These are phyloP conservation scores for Lycaena phlaeas DNA, from an alignment of 2,888 invertebrate species.

Conservation along the genomic window DNA sequence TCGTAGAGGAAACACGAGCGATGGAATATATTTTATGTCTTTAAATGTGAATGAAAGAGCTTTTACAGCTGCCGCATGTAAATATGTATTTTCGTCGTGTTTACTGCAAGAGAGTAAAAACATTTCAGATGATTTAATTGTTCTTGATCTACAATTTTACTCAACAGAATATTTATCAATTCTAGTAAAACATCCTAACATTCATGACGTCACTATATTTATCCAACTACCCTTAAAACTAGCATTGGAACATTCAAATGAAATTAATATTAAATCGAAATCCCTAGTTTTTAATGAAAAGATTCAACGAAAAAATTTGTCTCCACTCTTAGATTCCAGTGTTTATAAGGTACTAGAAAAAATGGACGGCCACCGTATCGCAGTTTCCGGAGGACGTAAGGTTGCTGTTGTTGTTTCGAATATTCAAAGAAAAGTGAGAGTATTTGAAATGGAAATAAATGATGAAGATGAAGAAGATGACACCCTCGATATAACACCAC, in stretches of 20 bases:
- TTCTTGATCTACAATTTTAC: conserved; percentile 84
- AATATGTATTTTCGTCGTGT: conserved; percentile 65
- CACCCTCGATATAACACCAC: conserved; percentile 56
- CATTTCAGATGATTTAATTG: conserved; percentile 32
- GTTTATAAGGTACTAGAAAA: conserved; percentile 76
- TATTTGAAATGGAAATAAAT: conserved; percentile 95
- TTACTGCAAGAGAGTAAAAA: conserved; percentile 40
- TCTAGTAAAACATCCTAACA: conserved; percentile 71
- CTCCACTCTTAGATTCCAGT: conserved; percentile 63
- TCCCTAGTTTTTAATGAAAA: conserved; percentile 54
- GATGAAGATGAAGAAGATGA: conserved; percentile 90
- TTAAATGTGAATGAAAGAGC: conserved; percentile 52
- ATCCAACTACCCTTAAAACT: conserved; percentile 62
- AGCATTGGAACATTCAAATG: conserved; percentile 52
- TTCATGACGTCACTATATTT: conserved; percentile 55
- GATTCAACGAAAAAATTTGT: conserved; percentile 64
- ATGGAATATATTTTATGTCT: conserved; percentile 66
- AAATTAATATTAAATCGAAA: conserved; percentile 49
- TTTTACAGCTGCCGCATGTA: conserved; percentile 58
- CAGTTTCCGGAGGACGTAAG: conserved; percentile 88
- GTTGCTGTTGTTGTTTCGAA: conserved; percentile 90
- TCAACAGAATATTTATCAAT: conserved; percentile 81
- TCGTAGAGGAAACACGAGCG: conserved; percentile 41
- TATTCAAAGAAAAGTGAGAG: conserved; percentile 83
- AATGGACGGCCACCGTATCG: conserved; percentile 78